A percentile compares a stretch with the other conserved stretches of the same genome.
phyloP scores from a whole-genome alignment of 1,140 invertebrate genomes.

The Zelostemma sp. region DNA sequence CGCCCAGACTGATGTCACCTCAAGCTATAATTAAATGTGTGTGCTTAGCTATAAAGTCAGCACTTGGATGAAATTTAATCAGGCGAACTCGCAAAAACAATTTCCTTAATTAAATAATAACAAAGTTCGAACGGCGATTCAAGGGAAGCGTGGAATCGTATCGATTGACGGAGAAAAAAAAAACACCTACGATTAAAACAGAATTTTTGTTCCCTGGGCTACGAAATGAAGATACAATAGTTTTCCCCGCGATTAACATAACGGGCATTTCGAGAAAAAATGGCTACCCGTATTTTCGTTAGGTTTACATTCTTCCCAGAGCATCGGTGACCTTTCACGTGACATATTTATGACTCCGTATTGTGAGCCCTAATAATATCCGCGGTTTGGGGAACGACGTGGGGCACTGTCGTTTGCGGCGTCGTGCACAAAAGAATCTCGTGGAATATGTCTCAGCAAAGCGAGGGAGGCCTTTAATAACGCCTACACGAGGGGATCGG shows the following conservation, averaged over 20 bases:
- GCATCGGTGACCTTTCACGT: constrained; percentile 9
- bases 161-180: too few relatives aligned
- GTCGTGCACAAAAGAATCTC: constrained; percentile 41
- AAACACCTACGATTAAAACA: too few relatives aligned
- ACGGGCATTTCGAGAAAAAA: too few relatives aligned
- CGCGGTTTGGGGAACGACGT: constrained; percentile 33
- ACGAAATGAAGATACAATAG: too few relatives aligned
- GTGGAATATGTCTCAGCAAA: constrained; percentile 38
- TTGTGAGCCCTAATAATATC: constrained; percentile 51
- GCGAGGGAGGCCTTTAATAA: constrained; percentile 49
- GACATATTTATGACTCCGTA: constrained; percentile 48
- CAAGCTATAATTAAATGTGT: constrained; percentile 1
- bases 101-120: too few relatives aligned
- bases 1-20: constrained; percentile 2
- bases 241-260: too few relatives aligned
- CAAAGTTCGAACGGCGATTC: too few relatives aligned
- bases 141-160: too few relatives aligned
- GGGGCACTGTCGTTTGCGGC: constrained; percentile 21
- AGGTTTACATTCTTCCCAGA: not conserved
- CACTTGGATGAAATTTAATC: too few relatives aligned
- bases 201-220: too few relatives aligned
- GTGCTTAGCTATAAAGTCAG: too few relatives aligned
- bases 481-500: constrained; percentile 22
- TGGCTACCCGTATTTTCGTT: not conserved
- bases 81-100: too few relatives aligned